Percentiles rank a stretch among this genome's conserved stretches.
These are phyloP conservation scores for Lycophotia porphyrea DNA, from an alignment of 2,888 invertebrate species.

Conservation along the genomic window DNA sequence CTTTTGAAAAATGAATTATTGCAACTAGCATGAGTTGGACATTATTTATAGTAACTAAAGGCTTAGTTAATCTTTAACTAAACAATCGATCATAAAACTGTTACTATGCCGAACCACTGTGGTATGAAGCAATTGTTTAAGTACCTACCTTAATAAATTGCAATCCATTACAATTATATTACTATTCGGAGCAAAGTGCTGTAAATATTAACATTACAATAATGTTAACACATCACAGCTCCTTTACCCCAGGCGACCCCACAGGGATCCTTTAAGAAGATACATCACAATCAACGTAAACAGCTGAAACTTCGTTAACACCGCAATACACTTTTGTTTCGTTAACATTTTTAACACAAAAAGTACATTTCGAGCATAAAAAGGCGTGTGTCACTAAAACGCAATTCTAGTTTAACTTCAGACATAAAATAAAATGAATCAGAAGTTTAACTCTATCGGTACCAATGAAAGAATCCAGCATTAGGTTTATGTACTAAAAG, in stretches of 20 bases:
- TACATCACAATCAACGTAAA: constrained; percentile 39
- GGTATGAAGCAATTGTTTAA: neutral
- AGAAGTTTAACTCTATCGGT: constrained; percentile 35
- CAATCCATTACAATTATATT: too few species aligned
- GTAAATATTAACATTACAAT: neutral
- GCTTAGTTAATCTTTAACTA: neutral
- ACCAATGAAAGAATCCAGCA: neutral
- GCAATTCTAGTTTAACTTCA: constrained; percentile 34
- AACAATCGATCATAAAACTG: too few species aligned
- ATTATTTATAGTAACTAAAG: too few species aligned
- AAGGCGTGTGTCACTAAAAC: constrained; percentile 37
- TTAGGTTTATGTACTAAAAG: neutral
- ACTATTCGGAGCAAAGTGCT: neutral
- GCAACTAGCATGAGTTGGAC: neutral
- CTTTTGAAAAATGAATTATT: neutral
- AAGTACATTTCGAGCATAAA: constrained; percentile 52
- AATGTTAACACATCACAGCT: neutral
- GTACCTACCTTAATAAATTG: too few species aligned
- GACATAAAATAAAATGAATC: neutral
- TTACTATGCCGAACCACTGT: neutral
- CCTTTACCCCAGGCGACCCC: neutral
- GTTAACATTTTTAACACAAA: constrained; percentile 50
- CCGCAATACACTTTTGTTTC: constrained; percentile 43
- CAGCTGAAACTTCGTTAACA: constrained; percentile 26
- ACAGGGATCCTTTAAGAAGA: neutral